Evolutionary conservation across 2,888 invertebrate species (phyloP).

Genomic region (Plemyria rubiginata): DNA sequence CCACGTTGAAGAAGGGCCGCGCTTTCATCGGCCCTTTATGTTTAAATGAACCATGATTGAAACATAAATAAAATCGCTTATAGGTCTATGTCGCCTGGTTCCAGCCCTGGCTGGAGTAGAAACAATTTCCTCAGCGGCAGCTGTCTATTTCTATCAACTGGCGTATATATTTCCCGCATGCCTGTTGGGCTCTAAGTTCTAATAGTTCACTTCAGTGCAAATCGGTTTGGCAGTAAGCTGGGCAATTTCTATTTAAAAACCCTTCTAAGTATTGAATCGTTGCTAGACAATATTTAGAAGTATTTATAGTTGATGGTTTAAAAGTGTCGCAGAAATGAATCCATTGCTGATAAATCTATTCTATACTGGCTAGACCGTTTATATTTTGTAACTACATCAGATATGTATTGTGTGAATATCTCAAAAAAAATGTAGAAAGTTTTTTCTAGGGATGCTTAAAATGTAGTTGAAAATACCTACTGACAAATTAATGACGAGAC

Average conservation of each 20-base stretch:
- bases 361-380: too few species aligned
- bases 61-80: background rate
- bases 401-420: too few species aligned
- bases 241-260: conserved; percentile 9
- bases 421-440: too few species aligned
- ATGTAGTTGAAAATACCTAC: too few species aligned
- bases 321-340: too few species aligned
- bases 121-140: conserved; percentile 42
- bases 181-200: conserved; percentile 24
- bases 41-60: too few species aligned
- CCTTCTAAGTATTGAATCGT: background rate
- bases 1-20: too few species aligned
- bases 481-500: too few species aligned
- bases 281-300: background rate
- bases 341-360: too few species aligned
- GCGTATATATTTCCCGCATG: conserved; percentile 39
- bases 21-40: too few species aligned
- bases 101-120: conserved; percentile 28
- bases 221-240: background rate
- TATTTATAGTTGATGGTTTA: background rate
- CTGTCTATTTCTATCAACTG: conserved; percentile 41
- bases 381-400: too few species aligned
- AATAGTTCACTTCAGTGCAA: conserved; percentile 18
- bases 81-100: background rate
- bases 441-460: too few species aligned